Evolutionary conservation across 2,113 vertebrate genomes (phyloP), one percentile per base, ranked within the genome.

Genomic region (Terrapene triunguis): DNA sequence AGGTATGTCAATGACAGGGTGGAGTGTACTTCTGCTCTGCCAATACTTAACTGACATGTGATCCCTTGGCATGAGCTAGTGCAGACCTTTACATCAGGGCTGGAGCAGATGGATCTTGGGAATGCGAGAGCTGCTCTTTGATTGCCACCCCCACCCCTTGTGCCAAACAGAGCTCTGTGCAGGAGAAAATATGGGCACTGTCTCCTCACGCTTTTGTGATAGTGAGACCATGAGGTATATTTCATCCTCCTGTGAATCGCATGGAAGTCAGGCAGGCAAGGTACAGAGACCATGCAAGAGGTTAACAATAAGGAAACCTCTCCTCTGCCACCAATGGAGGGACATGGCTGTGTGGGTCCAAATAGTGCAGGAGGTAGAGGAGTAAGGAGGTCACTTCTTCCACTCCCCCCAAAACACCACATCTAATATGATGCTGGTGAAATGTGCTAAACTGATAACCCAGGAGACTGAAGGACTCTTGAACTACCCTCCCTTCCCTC

Each of bases 11-110:
- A 54, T 50, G 89, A 51, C 50, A 80, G 21, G 35, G 32, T 87
- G 83, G 80, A 94, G 84, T 89, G 92, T 44, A 94, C 82, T 42
- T 72, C 80, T 80, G 27, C 50, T 91, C 83, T 89, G 69, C 79
- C 55, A 92, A 79, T 94, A 74, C 84, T 92, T 57, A 16, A 27
- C 14, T 87, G 42, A 38, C 10, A 8, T 54, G 65, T 85, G 27
- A 9, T 96, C 91, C 88, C 5, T 54, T 87, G 85, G 48, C 48
- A 57, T 22, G 8, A 91, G 69, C 53, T 86, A 87, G 5, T 81
- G 51, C 6, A 89, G n/a, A 21, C 92, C 84, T 27, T 87, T 87
- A 35, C 65, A 72, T 72, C 65, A 72, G n/a, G 65, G n/a, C 59
- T 89, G 84, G 84, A 79, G 81, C 22, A 88, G 78, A 91, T 91